A percentile compares a stretch with the other conserved stretches of the same genome.
phyloP scores from a whole-genome alignment of 1,140 invertebrate genomes.

The Ephestia elutella region DNA sequence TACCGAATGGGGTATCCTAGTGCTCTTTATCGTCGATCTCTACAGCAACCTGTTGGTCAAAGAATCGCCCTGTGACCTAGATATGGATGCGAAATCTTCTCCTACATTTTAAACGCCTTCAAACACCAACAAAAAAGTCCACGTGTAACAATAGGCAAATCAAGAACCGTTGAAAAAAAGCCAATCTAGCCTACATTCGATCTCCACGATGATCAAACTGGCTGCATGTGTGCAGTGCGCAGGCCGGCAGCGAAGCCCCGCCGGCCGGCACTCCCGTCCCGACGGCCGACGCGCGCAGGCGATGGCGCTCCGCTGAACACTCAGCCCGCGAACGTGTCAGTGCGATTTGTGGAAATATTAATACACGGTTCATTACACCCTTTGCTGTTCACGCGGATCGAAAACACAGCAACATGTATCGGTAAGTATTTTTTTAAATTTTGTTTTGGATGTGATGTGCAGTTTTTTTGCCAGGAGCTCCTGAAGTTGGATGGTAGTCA shows the following conservation, averaged over 20 bases:
- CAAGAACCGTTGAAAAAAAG: too few relatives aligned
- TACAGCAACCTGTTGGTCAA: too few relatives aligned
- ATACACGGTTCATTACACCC: neutral
- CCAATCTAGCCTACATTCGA: neutral
- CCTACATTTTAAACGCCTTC: too few relatives aligned
- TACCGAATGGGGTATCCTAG: too few relatives aligned
- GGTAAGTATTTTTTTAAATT: neutral
- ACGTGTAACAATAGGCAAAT: too few relatives aligned
- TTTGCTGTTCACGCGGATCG: neutral
- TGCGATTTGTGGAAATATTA: neutral
- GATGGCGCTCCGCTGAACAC: conserved; percentile 16
- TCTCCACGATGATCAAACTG: neutral
- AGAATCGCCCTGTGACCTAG: too few relatives aligned
- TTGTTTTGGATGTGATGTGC: neutral
- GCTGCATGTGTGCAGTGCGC: conserved; percentile 27
- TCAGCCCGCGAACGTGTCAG: neutral
- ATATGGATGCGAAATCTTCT: too few relatives aligned
- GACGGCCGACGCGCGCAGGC: conserved; percentile 35
- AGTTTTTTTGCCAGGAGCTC: neutral
- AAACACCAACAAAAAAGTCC: too few relatives aligned
- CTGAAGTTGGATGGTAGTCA: neutral
- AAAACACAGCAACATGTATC: neutral
- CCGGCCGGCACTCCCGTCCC: conserved; percentile 34
- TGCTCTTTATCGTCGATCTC: too few relatives aligned
- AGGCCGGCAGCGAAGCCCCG: conserved; percentile 22